These are phyloP conservation scores for Galaxias olidus DNA, from an alignment of 2,797 vertebrate species.

Conservation along the genomic window DNA sequence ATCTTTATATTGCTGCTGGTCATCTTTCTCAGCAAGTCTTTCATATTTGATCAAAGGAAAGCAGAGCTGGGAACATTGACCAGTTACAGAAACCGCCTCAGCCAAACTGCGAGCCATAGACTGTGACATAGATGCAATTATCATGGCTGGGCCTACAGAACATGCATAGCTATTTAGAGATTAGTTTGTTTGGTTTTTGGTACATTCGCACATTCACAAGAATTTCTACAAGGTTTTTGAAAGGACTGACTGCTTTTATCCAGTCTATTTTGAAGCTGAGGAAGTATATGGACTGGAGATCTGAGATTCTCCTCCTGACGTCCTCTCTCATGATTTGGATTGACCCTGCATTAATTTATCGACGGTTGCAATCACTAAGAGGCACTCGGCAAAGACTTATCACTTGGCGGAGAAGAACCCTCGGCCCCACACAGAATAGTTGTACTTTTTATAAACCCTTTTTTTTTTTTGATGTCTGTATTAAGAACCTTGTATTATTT, in stretches of 20 bases:
- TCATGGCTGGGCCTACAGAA: slow-evolving; percentile 46
- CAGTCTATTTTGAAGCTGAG: slow-evolving; percentile 29
- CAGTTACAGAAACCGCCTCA: slow-evolving; percentile 38
- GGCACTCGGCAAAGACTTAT: slow-evolving; percentile 31
- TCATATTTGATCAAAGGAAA: slow-evolving; percentile 49
- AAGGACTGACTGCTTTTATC: slow-evolving; percentile 44
- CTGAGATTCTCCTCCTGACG: slow-evolving; percentile 34
- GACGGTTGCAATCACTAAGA: slow-evolving; percentile 26
- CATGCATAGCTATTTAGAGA: slow-evolving; percentile 38
- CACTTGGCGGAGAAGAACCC: slow-evolving; percentile 8
- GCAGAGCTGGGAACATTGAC: slow-evolving; percentile 22
- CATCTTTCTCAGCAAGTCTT: slow-evolving; percentile 47
- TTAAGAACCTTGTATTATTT: slow-evolving; percentile 60
- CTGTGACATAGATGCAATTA: slow-evolving; percentile 31
- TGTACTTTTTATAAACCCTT: slow-evolving; percentile 71
- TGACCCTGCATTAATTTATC: slow-evolving; percentile 50
- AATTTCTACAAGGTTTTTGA: slow-evolving; percentile 41
- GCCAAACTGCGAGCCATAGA: slow-evolving; percentile 63
- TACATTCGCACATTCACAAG: slow-evolving; percentile 51
- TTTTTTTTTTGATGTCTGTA: slow-evolving; percentile 67
- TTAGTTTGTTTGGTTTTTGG: slow-evolving; percentile 53
- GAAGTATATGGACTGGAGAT: slow-evolving; percentile 36
- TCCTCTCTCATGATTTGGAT: slow-evolving; percentile 39
- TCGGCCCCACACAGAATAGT: slow-evolving; percentile 56
- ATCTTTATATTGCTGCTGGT: slow-evolving; percentile 54